These are phyloP conservation scores for Ancistrus triradiatus DNA, from an alignment of 2,113 vertebrate species.

Conservation along the genomic window DNA sequence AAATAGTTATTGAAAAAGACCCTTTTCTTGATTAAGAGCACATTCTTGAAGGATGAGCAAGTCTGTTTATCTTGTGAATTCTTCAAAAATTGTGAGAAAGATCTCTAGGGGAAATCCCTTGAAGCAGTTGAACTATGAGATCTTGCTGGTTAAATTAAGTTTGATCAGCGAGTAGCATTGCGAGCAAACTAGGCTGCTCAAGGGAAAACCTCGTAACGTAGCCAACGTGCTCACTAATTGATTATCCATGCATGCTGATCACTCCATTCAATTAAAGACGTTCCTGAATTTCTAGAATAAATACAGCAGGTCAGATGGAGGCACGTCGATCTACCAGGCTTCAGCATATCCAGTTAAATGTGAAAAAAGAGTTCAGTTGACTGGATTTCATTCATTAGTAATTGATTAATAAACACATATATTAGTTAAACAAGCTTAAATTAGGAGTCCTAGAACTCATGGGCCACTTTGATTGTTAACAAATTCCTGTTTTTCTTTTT, in stretches of 20 bases:
- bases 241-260: constrained; percentile 24
- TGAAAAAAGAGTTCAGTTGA: too few species aligned
- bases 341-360: neutral
- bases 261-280: constrained; percentile 9
- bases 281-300: neutral
- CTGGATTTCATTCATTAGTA: too few species aligned
- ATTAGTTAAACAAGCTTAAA: too few species aligned
- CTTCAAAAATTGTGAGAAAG: neutral
- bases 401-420: too few species aligned
- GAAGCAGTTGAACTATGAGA: constrained; percentile 3
- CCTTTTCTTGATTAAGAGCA: constrained; percentile 1
- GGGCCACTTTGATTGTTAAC: too few species aligned
- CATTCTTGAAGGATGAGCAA: neutral
- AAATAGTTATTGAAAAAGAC: neutral
- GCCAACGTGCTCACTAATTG: constrained; percentile 26
- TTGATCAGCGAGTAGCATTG: constrained; percentile 18
- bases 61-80: constrained; percentile 7
- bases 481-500: too few species aligned
- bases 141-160: constrained; percentile 31
- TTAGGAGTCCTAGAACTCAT: too few species aligned
- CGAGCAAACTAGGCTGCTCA: constrained; percentile 5
- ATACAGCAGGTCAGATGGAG: neutral
- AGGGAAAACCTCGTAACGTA: constrained; percentile 11
- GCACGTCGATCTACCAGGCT: neutral
- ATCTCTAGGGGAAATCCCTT: neutral